Evolutionary conservation across 2,113 vertebrate species (phyloP), one percentile per base, ranked within the genome.

Genomic region (Gavia stellata): DNA sequence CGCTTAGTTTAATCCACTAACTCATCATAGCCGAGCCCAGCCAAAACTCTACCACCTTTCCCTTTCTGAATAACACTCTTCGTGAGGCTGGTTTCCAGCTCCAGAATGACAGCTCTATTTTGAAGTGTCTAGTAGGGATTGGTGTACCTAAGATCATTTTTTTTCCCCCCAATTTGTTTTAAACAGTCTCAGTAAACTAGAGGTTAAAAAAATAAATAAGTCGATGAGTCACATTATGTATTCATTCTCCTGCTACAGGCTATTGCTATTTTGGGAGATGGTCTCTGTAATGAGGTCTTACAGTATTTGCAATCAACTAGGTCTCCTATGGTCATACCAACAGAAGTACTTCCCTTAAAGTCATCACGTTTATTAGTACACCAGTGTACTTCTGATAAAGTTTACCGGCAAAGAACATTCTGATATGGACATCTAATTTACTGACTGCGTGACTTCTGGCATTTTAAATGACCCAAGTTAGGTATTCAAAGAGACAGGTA

Each of bases 251-350:
- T 78, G 86, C 93, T 84, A 79, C 81, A 87, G 73, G 93, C 61
- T 38, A 74, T 18, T 89, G 42, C 93, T 96, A 81, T 94, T 92
- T 40, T 89, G 59, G 47, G 94, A 96, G 47, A 92, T 55, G 17
- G 50, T 78, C 83, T 85, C 73, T 72, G 55, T 74, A 81, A 91
- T 67, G 44, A 91, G 68, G 91, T 66, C 86, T 88, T 58, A 29
- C 0, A 86, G 73, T 50, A 95, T 47, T 74, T 2, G 21, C 68
- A 88, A 81, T 70, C 63, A 81, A 31, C 50, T 77, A 86, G 66
- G 47, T 88, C 79, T 96, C 79, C 79, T 70, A 65, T 1, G 4
- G 71, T 70, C 82, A 38, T 9, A 77, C 8, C 58, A 82, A 70
- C 6, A 92, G 58, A 77, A 82, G 40, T 18, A 42, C 10, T n/a